phyloP scores from a whole-genome alignment of 2,113 vertebrate genomes.

The Atherinomorus stipes region DNA sequence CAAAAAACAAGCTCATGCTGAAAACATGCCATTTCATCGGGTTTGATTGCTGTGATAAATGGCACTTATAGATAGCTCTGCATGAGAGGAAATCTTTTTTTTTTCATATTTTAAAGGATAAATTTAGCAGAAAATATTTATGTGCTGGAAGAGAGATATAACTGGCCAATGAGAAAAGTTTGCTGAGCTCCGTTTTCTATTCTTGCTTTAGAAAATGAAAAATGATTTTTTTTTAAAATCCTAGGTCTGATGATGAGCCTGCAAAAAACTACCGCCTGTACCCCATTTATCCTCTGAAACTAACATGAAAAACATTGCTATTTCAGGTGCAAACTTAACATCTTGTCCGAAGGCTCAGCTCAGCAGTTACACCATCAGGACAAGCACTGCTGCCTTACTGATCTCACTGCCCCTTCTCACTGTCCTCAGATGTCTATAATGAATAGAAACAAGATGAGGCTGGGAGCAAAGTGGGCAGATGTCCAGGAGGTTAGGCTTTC shows the following conservation, averaged over 20 bases:
- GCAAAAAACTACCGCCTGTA: background rate
- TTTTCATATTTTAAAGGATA: conserved; percentile 30
- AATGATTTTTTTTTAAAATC: no score
- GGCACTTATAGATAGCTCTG: conserved; percentile 1
- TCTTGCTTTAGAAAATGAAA: background rate
- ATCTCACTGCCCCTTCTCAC: conserved; percentile 48
- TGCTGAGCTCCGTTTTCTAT: conserved; percentile 3
- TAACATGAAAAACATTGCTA: conserved; percentile 13
- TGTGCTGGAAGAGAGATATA: background rate
- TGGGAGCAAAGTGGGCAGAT: conserved; percentile 68
- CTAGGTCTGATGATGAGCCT: background rate
- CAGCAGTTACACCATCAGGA: conserved; percentile 43
- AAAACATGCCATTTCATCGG: conserved; percentile 4
- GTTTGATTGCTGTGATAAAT: conserved; percentile 14
- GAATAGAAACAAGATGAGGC: conserved; percentile 69
- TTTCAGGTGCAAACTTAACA: conserved; percentile 17
- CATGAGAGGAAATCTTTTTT: background rate
- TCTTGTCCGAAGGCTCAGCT: conserved; percentile 28
- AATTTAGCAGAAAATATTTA: conserved; percentile 14
- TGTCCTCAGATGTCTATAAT: conserved; percentile 68
- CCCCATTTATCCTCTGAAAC: conserved; percentile 1
- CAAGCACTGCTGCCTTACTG: conserved; percentile 54
- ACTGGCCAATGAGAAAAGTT: background rate
- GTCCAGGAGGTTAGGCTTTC: conserved; percentile 75
- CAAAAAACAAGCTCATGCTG: conserved; percentile 1